Evolutionary conservation across 2,113 vertebrate genomes (phyloP).

Genomic region (Rhynchomys soricoides): DNA sequence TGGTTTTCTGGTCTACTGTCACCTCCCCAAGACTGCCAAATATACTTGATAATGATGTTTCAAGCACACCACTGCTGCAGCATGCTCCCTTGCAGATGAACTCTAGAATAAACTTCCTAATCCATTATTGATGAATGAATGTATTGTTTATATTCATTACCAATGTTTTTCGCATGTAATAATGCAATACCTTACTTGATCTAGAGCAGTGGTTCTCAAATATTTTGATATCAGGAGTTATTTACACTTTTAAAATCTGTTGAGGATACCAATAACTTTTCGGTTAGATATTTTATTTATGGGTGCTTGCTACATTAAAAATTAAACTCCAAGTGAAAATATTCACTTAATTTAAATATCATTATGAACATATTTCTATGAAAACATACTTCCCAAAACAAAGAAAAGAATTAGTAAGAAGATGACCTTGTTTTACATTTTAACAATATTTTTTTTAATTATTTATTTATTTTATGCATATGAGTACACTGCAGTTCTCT

Average conservation of each 20-base stretch:
- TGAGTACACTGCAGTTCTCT: too few relatives aligned
- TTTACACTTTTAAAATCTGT: conserved; percentile 46
- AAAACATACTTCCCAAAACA: conserved; percentile 49
- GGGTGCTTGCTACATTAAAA: conserved; percentile 6
- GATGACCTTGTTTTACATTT: background rate
- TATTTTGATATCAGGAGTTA: background rate
- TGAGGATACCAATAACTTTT: conserved; percentile 5
- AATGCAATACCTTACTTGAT: background rate
- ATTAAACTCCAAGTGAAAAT: conserved; percentile 1
- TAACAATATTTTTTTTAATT: background rate
- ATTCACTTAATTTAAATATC: conserved; percentile 40
- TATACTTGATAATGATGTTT: background rate
- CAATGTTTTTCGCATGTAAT: conserved; percentile 33
- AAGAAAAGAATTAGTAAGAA: background rate
- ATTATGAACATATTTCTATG: background rate
- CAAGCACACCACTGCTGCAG: background rate
- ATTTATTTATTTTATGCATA: too few relatives aligned
- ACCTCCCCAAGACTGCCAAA: background rate
- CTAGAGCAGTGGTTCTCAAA: background rate
- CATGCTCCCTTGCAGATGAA: background rate
- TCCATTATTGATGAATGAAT: background rate
- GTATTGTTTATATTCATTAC: background rate
- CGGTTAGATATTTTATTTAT: background rate
- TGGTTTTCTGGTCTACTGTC: background rate
- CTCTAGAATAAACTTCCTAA: conserved; percentile 9